A percentile compares a stretch with the other conserved stretches of the same genome.
phyloP scores from a whole-genome alignment of 2,113 vertebrate species.

The Corvus moneduloides region DNA sequence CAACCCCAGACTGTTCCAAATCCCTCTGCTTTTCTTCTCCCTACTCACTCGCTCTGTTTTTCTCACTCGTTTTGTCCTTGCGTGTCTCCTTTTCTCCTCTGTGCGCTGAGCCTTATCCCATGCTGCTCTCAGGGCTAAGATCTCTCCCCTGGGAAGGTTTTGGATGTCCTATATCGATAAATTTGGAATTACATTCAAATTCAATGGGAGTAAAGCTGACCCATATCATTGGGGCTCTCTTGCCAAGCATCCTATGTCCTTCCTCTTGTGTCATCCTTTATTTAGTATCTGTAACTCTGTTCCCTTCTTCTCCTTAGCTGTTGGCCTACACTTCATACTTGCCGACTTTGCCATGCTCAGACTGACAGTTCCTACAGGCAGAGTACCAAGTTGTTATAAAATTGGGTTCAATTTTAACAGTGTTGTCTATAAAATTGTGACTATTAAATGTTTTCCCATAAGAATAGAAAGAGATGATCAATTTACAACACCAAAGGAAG shows the following conservation, averaged over 20 bases:
- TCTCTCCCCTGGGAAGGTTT: neutral
- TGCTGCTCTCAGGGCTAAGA: neutral
- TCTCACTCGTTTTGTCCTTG: neutral
- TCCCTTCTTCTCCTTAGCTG: neutral
- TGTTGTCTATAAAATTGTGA: neutral
- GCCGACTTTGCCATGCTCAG: neutral
- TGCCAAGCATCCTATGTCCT: neutral
- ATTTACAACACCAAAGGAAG: neutral
- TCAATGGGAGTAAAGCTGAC: neutral
- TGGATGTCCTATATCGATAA: neutral
- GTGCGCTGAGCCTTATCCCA: neutral
- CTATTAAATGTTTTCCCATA: neutral
- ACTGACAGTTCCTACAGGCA: neutral
- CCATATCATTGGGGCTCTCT: neutral
- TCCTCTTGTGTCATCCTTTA: neutral
- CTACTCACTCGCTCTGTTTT: neutral
- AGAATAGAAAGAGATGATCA: neutral
- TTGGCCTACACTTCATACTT: neutral
- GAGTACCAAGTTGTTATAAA: neutral
- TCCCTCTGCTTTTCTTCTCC: neutral
- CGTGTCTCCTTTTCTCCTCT: fast-evolving
- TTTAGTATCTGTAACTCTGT: neutral
- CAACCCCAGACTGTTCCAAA: neutral
- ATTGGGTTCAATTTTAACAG: too few relatives aligned
- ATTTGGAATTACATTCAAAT: neutral